Conservation (phyloP, 1,140 invertebrate genomes). For the Manduca sexta region DNA sequence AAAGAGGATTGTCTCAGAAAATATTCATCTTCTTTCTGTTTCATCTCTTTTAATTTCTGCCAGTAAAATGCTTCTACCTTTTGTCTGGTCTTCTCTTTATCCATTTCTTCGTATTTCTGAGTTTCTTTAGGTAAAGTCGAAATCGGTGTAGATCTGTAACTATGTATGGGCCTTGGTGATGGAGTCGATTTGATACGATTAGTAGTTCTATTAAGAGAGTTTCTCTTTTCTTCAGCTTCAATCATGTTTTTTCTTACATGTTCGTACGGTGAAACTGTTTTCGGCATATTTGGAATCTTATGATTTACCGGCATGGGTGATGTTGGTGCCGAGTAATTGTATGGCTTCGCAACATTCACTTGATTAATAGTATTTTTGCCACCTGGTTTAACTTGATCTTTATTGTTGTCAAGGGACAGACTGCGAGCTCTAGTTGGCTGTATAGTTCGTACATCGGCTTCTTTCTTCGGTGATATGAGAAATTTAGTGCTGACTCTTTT, state of each 20-base stretch:
- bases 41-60: slow-evolving; percentile 75
- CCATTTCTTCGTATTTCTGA: slow-evolving; percentile 22
- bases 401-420: slow-evolving; percentile 50
- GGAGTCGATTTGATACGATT: slow-evolving; percentile 31
- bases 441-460: slow-evolving; percentile 61
- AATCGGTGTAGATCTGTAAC: slow-evolving; percentile 13
- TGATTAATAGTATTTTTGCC: slow-evolving; percentile 10
- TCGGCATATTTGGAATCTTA: slow-evolving; percentile 57
- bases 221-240: slow-evolving; percentile 55
- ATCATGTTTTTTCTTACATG: slow-evolving; percentile 52
- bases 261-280: slow-evolving; percentile 57
- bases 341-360: slow-evolving; percentile 36
- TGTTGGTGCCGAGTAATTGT: slow-evolving; percentile 63
- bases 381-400: slow-evolving; percentile 7
- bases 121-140: slow-evolving; percentile 12
- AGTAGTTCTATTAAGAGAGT: slow-evolving; percentile 39
- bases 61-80: slow-evolving; percentile 76
- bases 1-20: slow-evolving; percentile 51
- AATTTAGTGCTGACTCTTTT: slow-evolving; percentile 67
- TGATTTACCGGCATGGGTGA: slow-evolving; percentile 48
- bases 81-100: slow-evolving; percentile 66
- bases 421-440: slow-evolving; percentile 62
- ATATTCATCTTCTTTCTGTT: slow-evolving; percentile 72
- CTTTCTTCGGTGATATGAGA: slow-evolving; percentile 67
- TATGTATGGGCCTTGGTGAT: slow-evolving; percentile 25